phyloP scores from a whole-genome alignment of 1,140 invertebrate species.

The Apolygus lucorum region DNA sequence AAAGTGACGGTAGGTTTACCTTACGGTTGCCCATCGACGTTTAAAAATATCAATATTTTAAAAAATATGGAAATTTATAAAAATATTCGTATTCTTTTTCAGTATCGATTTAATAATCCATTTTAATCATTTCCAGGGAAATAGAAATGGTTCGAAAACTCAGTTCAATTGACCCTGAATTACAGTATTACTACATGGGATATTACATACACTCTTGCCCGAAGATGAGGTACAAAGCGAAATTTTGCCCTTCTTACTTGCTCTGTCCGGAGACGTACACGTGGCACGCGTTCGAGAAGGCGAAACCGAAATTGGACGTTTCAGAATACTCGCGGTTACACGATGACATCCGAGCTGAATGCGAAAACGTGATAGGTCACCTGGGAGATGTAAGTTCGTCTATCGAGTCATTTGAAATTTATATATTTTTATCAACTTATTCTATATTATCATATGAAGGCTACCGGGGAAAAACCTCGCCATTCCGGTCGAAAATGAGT shows the following conservation, averaged over 20 bases:
- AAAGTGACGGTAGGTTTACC: too few relatives aligned
- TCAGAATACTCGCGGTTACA: conserved; percentile 62
- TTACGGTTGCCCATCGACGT: too few relatives aligned
- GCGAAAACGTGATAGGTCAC: conserved; percentile 35
- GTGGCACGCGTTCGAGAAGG: conserved; percentile 68
- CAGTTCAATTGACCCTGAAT: conserved; percentile 46
- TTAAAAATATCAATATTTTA: too few relatives aligned
- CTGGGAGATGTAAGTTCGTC: conserved; percentile 25
- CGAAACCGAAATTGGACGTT: conserved; percentile 58
- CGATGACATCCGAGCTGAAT: conserved; percentile 42
- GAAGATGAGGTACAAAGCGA: conserved; percentile 96
- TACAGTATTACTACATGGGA: conserved; percentile 95
- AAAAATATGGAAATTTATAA: too few relatives aligned
- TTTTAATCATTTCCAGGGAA: conserved; percentile 46
- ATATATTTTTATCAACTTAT: too few relatives aligned
- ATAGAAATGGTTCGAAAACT: conserved; percentile 69
- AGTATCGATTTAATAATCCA: too few relatives aligned
- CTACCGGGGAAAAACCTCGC: too few relatives aligned
- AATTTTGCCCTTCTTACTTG: conserved; percentile 76
- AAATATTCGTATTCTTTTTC: too few relatives aligned
- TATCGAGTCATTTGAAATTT: too few relatives aligned
- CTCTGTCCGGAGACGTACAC: conserved; percentile 87
- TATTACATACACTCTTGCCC: conserved; percentile 95
- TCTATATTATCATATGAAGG: too few relatives aligned
- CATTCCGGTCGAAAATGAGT: too few relatives aligned